Percentiles rank a stretch among this genome's conserved stretches.
Conservation (phyloP, 2,113 vertebrate genomes). For the Fulica atra region DNA sequence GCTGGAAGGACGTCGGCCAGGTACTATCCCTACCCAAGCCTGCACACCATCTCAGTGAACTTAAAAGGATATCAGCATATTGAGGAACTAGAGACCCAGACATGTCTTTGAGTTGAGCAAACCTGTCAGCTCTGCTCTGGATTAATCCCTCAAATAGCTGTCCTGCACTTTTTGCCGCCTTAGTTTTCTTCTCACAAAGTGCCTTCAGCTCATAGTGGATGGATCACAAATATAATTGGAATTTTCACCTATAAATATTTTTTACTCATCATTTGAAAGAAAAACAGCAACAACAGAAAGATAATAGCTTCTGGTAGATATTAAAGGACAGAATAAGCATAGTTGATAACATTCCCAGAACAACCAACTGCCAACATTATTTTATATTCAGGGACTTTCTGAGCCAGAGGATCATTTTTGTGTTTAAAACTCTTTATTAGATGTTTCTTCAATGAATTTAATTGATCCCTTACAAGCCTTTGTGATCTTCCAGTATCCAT, state of each 20-base stretch:
- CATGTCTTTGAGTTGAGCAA: background rate
- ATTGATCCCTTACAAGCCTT: background rate
- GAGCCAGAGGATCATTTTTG: background rate
- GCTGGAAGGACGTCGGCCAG: background rate
- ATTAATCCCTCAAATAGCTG: background rate
- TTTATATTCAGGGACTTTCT: background rate
- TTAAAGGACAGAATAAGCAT: background rate
- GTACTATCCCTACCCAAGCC: background rate
- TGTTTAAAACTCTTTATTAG: background rate
- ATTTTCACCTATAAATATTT: background rate
- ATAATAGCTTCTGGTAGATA: background rate
- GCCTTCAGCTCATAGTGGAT: background rate
- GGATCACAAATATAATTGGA: background rate
- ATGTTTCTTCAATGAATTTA: background rate
- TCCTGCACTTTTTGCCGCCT: background rate
- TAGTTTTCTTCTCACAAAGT: background rate
- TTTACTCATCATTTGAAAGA: background rate
- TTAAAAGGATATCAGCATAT: background rate
- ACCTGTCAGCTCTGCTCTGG: background rate
- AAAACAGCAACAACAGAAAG: background rate
- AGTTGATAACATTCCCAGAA: background rate
- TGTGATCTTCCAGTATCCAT: background rate
- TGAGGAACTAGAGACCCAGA: background rate
- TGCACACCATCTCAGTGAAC: background rate
- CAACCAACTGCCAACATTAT: background rate